Percentiles rank a stretch among this genome's conserved stretches.
These are phyloP conservation scores for Stegastes partitus DNA, from an alignment of 2,113 vertebrate species.

Conservation along the genomic window DNA sequence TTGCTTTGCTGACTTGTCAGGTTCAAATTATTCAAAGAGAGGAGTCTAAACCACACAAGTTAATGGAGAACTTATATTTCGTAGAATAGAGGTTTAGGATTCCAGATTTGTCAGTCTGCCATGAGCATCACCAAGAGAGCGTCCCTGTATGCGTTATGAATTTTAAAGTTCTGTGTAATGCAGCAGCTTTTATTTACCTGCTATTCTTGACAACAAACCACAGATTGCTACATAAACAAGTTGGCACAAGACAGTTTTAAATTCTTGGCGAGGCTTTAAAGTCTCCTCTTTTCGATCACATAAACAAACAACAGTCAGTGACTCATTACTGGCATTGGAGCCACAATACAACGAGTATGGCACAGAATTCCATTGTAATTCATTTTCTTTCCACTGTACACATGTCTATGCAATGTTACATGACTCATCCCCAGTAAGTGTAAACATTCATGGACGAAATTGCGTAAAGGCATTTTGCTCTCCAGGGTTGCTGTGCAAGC, in stretches of 20 bases:
- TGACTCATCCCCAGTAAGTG: slow-evolving; percentile 44
- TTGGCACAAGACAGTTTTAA: slow-evolving; percentile 10
- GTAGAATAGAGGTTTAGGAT: background rate
- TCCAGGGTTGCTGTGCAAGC: slow-evolving; percentile 1
- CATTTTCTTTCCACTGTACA: slow-evolving; percentile 44
- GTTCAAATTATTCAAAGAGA: slow-evolving; percentile 26
- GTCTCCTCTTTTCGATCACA: slow-evolving; percentile 6
- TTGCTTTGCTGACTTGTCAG: slow-evolving; percentile 37
- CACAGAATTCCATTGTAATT: slow-evolving; percentile 21
- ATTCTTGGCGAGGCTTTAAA: slow-evolving; percentile 19
- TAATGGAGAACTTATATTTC: slow-evolving; percentile 10
- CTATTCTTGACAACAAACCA: slow-evolving; percentile 10
- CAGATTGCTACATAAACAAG: slow-evolving; percentile 23
- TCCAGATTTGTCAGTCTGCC: background rate
- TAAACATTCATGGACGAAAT: slow-evolving; percentile 61
- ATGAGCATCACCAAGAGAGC: background rate
- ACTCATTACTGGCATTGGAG: slow-evolving; percentile 26
- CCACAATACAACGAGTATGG: slow-evolving; percentile 5
- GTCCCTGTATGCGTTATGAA: background rate
- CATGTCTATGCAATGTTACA: slow-evolving; percentile 31
- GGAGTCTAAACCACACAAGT: slow-evolving; percentile 30
- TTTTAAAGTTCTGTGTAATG: background rate
- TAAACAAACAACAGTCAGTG: slow-evolving; percentile 39
- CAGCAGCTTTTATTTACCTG: background rate
- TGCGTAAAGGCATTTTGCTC: slow-evolving; percentile 53